Base-by-base conservation (phyloP, 2,113 vertebrate species). In the Mus spicilegus region DNA sequence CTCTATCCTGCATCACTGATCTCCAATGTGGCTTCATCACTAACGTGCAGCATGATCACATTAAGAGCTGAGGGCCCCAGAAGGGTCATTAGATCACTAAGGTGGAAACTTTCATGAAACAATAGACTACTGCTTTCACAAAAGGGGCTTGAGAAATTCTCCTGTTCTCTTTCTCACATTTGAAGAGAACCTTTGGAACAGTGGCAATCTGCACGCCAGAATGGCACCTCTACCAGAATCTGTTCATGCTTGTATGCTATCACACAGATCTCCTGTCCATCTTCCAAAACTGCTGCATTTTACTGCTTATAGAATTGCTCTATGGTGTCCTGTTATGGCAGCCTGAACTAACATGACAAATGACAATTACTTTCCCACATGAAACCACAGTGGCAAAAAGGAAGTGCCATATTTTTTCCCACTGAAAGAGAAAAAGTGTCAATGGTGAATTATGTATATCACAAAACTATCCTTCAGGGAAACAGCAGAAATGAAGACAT, bases 301-400 rank as follows among this genome's bases (percentile, higher is more conserved):
- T 70, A 42, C 19, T 26, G 12, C 51, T 42, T 36, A 7, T 36
- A 70, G 65, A 58, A 9, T 24, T 54, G 69, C 28, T 56, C 39
- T 20, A 16, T 46, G 28, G 28, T 86, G 13, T 24, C 65, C 22
- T 69, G 63, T 33, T 65, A 24, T 56, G n/a, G 36, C 12, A 77
- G 49, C 30, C 11, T 54, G n/a, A 22, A 69, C 11, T 51, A 77
- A 77, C 28, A 87, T 56, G 76, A 69, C 33, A 49, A 81, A 51
- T 90, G 84, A 49, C 84, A 86, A 67, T 81, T 56, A 87, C 56
- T 84, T 84, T 63, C 81, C 56, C 81, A 84, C 81, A 42, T 84
- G 81, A 84, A 84, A 63, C 58, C 81, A 42, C 81, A 24, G 67
- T 14, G 17, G 46, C 5, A 8, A 75, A 65, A 80, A 93, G 13